Conservation (phyloP, 2,113 vertebrate species). For the Mesoclemmys tuberculata region DNA sequence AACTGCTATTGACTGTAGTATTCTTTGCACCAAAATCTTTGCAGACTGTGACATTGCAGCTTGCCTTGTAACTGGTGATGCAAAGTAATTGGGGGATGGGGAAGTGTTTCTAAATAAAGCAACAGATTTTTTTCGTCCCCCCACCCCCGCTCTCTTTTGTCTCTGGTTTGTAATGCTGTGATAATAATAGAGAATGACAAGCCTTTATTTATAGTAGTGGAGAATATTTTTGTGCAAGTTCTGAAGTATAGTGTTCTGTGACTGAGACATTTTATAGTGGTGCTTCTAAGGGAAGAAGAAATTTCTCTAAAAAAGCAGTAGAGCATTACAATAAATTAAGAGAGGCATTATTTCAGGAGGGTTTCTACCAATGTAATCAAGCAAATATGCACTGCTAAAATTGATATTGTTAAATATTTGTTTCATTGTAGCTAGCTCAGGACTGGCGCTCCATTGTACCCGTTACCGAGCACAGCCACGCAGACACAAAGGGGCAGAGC, state of each 20-base stretch:
- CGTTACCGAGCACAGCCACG: background rate
- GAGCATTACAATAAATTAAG: background rate
- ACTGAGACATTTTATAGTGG: background rate
- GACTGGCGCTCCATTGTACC: background rate
- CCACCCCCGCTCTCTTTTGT: constrained; percentile 63
- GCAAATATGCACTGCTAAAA: background rate
- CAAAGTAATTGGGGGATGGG: background rate
- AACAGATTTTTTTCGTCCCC: constrained; percentile 66
- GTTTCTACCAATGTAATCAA: background rate
- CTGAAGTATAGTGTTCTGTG: background rate
- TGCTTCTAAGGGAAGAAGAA: background rate
- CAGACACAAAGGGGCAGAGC: background rate
- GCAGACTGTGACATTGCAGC: constrained; percentile 40
- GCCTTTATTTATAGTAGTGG: constrained; percentile 70
- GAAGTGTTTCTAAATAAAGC: constrained; percentile 76
- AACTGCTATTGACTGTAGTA: constrained; percentile 39
- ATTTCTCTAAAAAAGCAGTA: constrained; percentile 6
- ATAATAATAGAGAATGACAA: constrained; percentile 80
- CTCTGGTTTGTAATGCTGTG: constrained; percentile 60
- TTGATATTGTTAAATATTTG: background rate
- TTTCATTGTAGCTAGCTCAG: background rate
- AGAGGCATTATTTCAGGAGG: background rate
- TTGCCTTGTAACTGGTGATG: constrained; percentile 51
- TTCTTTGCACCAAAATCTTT: constrained; percentile 40
- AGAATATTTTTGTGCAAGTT: constrained; percentile 59